phyloP scores from a whole-genome alignment of 2,113 vertebrate genomes.

The Chrysemys picta region DNA sequence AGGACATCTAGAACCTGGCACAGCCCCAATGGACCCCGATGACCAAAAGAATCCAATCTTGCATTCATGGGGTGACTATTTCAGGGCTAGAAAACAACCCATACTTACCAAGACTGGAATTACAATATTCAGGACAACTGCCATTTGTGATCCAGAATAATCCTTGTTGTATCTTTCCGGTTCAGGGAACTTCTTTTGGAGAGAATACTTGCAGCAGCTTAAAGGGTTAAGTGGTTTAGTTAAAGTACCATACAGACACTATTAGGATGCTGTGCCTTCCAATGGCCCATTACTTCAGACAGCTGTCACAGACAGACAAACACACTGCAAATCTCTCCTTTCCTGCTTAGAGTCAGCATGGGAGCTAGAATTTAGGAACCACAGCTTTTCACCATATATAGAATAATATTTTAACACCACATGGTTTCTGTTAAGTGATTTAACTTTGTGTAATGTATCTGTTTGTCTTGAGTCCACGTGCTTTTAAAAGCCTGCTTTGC shows the following conservation, averaged over 20 bases:
- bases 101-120: neutral
- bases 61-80: neutral
- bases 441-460: neutral
- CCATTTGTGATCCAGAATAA: constrained; percentile 35
- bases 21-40: neutral
- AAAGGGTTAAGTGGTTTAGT: constrained; percentile 2
- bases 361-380: neutral
- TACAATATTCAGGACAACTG: neutral
- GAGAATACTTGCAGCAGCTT: neutral
- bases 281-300: neutral
- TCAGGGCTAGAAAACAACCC: neutral
- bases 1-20: neutral
- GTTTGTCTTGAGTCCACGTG: neutral
- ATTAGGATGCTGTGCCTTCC: neutral
- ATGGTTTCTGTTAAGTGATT: neutral
- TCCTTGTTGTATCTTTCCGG: constrained; percentile 1
- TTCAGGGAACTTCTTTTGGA: constrained; percentile 8
- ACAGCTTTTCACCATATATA: neutral
- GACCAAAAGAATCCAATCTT: neutral
- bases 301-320: neutral
- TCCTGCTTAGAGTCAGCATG: neutral
- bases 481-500: neutral
- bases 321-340: neutral
- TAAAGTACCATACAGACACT: neutral
- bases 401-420: neutral